Percentiles rank a stretch among this genome's conserved stretches.
phyloP scores from a whole-genome alignment of 2,888 invertebrate species.

The Dione juno region DNA sequence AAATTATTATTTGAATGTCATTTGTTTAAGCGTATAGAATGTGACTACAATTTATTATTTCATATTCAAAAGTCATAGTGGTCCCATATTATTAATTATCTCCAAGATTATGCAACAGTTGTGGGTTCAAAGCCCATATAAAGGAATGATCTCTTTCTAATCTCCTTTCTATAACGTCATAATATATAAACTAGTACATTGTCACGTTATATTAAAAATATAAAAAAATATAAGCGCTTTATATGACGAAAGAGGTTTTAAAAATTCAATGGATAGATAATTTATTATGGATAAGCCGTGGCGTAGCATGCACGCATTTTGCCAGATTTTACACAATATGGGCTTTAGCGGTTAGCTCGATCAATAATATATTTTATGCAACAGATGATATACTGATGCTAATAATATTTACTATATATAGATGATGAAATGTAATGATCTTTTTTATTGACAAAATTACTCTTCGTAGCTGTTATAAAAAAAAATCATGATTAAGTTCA shows the following conservation, averaged over 20 bases:
- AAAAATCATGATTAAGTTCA: too few species aligned
- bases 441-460: too few species aligned
- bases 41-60: too few species aligned
- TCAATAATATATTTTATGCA: slow-evolving; percentile 10
- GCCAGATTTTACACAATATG: slow-evolving; percentile 17
- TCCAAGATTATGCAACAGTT: too few species aligned
- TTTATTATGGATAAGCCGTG: slow-evolving; percentile 18
- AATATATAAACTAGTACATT: neutral
- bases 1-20: too few species aligned
- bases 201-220: neutral
- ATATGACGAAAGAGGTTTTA: slow-evolving; percentile 5
- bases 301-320: slow-evolving; percentile 14
- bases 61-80: too few species aligned
- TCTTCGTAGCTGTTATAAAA: too few species aligned
- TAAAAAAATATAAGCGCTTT: slow-evolving; percentile 7
- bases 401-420: neutral
- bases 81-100: too few species aligned
- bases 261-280: slow-evolving; percentile 25
- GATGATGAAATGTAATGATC: neutral
- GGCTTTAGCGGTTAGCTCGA: slow-evolving; percentile 7
- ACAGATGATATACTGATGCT: neutral
- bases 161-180: too few species aligned
- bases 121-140: too few species aligned
- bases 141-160: too few species aligned
- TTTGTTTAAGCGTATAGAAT: too few species aligned